Percentiles rank a stretch among this genome's conserved stretches.
phyloP scores from a whole-genome alignment of 2,113 vertebrate genomes.

The Perccottus glenii region DNA sequence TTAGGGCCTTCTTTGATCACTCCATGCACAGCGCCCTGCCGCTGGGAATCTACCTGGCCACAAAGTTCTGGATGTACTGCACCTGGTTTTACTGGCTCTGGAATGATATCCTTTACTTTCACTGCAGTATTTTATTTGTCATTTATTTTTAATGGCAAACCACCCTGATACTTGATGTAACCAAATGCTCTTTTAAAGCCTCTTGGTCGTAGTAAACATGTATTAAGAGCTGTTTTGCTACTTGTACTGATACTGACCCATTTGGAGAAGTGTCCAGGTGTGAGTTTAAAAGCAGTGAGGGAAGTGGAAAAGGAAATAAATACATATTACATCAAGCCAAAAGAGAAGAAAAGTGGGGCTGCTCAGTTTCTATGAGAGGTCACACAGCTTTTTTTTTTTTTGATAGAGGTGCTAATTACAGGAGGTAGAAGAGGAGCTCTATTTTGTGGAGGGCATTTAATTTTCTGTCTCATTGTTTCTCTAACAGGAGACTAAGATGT shows the following conservation, averaged over 20 bases:
- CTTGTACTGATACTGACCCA: no score
- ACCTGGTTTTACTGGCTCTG: constrained; percentile 99
- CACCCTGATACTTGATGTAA: no score
- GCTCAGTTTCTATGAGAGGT: neutral
- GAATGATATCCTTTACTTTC: constrained; percentile 96
- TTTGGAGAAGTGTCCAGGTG: neutral
- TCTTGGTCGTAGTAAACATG: no score
- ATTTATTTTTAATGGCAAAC: no score
- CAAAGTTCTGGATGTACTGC: constrained; percentile 99
- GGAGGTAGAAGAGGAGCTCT: constrained; percentile 31
- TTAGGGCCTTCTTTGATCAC: constrained; percentile 97
- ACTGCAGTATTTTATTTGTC: no score
- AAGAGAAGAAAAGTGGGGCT: neutral
- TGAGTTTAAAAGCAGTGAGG: neutral
- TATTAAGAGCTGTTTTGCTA: no score
- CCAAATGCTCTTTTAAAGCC: no score
- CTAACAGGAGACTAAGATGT: constrained; percentile 13
- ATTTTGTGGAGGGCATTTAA: constrained; percentile 35
- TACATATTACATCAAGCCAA: no score
- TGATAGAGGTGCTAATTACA: constrained; percentile 51
- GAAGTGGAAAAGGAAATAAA: no score
- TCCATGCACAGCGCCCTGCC: constrained; percentile 99
- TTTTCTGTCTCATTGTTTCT: constrained; percentile 37
- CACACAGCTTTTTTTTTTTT: constrained; percentile 12
- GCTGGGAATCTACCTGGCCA: constrained; percentile 98